Conservation (phyloP, 1,140 invertebrate genomes). For the Habropoda laboriosa region DNA sequence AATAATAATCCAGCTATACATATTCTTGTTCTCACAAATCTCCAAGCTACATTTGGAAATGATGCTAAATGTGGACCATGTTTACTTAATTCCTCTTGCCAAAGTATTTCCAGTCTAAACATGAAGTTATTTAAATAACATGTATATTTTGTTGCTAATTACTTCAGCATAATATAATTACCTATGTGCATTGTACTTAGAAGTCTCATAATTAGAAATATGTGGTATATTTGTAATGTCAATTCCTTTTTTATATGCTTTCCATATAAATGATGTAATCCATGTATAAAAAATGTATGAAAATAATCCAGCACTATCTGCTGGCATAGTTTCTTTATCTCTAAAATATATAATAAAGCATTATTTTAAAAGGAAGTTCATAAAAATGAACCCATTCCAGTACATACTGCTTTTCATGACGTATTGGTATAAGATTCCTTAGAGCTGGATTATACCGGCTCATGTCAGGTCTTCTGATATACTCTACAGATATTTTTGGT, state of each 20-base stretch:
- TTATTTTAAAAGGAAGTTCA: background rate
- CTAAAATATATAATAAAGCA: slow-evolving; percentile 29
- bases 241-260: slow-evolving; percentile 82
- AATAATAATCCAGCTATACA: slow-evolving; percentile 82
- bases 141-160: background rate
- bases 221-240: slow-evolving; percentile 79
- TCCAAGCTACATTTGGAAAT: slow-evolving; percentile 82
- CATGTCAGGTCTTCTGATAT: slow-evolving; percentile 52
- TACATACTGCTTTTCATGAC: slow-evolving; percentile 61
- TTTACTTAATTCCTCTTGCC: slow-evolving; percentile 85
- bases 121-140: slow-evolving; percentile 3
- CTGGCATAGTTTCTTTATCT: slow-evolving; percentile 51
- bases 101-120: slow-evolving; percentile 80
- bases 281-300: slow-evolving; percentile 83
- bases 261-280: slow-evolving; percentile 83
- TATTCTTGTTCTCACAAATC: slow-evolving; percentile 83
- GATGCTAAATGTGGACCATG: slow-evolving; percentile 82
- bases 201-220: slow-evolving; percentile 82
- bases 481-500: slow-evolving; percentile 51
- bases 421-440: slow-evolving; percentile 70
- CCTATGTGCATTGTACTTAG: slow-evolving; percentile 80
- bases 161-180: slow-evolving; percentile 44
- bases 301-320: slow-evolving; percentile 66
- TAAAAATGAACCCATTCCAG: background rate
- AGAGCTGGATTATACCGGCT: slow-evolving; percentile 67